Base-by-base conservation (phyloP, 2,888 invertebrate species). In the Eupithecia subfuscata region DNA sequence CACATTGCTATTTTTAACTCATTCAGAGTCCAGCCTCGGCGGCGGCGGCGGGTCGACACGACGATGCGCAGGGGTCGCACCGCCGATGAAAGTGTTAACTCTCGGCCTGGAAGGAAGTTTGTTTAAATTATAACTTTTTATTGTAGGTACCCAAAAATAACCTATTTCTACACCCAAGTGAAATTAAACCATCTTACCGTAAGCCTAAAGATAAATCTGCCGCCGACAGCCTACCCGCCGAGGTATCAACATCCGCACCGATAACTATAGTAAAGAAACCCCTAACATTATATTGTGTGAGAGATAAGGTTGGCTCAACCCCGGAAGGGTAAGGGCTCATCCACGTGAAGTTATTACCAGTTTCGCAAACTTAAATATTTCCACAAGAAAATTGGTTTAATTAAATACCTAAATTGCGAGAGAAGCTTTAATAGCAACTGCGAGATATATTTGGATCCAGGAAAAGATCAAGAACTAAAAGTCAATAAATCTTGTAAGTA, bases 281-380 rank as follows among this genome's bases (percentile, higher is more conserved):
- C 65, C 7, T 12, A 56, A 56, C 22, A 65, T 67, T 40, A 67
- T 67, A n/a, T 64, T 34, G n/a, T 18, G 37, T 40, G 34, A 56
- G 34, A 37, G 30, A 56, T 12, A 37, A 25, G 70, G 71, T 40
- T 48, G 63, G 75, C n/a, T 25, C 45, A 30, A 22, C 63, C 60
- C 75, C 48, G 75, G 71, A 71, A 40, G 48, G 68, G 18, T 16
- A 48, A 37, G 68, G 48, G 34, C 16, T 70, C 67, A 22, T 14
- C 25, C 70, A 48, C n/a, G n/a, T n/a, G 11, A 60, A 70, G 40
- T 37, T 70, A 70, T 16, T 16, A 60, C 37, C 43, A 68, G 16
- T 63, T 63, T 56, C 43, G 22, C 12, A 34, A 56, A 22, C 25
- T 2, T 22, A 52, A 71, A 71, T 48, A 65, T 30, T 34, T 65